A percentile compares a stretch with the other conserved stretches of the same genome.
Conservation (phyloP, 2,888 invertebrate genomes). For the Eilema depressum region DNA sequence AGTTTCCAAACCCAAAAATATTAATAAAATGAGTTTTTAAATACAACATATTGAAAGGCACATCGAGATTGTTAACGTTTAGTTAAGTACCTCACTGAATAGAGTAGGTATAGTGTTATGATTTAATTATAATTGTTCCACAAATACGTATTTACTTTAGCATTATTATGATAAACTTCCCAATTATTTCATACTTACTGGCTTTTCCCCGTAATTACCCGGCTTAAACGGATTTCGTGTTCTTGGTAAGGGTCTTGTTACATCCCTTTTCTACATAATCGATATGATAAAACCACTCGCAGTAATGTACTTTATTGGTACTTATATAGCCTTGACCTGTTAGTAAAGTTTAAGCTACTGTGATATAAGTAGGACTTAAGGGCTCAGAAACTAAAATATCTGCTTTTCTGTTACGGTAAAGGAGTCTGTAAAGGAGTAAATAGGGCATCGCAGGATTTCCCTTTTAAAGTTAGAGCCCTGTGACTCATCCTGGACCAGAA, state of each 20-base stretch:
- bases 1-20: no score
- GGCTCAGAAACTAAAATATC: background rate
- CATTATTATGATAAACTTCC: background rate
- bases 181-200: background rate
- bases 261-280: conserved; percentile 4
- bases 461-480: background rate
- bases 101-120: no score
- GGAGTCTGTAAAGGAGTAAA: no score
- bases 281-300: background rate
- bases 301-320: background rate
- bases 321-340: background rate
- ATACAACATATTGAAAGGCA: no score
- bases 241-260: background rate
- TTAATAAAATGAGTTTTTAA: no score
- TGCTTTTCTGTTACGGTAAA: background rate
- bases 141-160: background rate
- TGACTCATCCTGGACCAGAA: no score
- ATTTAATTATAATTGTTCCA: background rate
- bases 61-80: no score
- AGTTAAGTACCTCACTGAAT: no score
- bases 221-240: conserved; percentile 2
- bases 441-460: background rate
- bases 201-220: background rate
- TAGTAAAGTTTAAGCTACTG: background rate
- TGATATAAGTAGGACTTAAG: background rate